Evolutionary conservation across 2,888 invertebrate genomes (phyloP).

Genomic region (Alentia gelatinosa): DNA sequence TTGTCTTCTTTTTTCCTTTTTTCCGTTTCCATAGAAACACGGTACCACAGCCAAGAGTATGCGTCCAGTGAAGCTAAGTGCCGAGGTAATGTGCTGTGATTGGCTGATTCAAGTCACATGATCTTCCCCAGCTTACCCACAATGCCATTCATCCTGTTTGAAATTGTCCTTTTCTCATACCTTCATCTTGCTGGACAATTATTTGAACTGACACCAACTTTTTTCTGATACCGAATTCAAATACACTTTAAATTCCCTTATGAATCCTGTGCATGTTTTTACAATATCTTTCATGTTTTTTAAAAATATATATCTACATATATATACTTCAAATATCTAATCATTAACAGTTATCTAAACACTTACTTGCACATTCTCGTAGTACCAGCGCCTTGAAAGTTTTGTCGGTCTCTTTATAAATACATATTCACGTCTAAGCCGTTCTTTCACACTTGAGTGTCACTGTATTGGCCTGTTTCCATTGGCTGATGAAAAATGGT

Average conservation of each 20-base stretch:
- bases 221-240: neutral
- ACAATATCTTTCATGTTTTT: neutral
- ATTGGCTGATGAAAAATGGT: too few relatives aligned
- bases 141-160: neutral
- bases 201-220: neutral
- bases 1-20: constrained; percentile 50
- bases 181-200: neutral
- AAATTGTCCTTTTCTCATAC: too few relatives aligned
- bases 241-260: neutral
- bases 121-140: constrained; percentile 1
- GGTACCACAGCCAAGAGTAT: constrained; percentile 95
- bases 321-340: neutral
- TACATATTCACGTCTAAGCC: too few relatives aligned
- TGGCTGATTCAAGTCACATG: constrained; percentile 39
- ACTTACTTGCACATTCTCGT: neutral
- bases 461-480: neutral
- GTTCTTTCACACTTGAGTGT: too few relatives aligned
- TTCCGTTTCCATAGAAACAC: constrained; percentile 88
- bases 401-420: too few relatives aligned
- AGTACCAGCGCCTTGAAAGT: neutral
- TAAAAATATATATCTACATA: too few relatives aligned
- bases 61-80: constrained; percentile 93
- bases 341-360: neutral
- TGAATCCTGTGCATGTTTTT: neutral
- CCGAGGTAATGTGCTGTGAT: constrained; percentile 84